These are phyloP conservation scores for Aurelia sp. DNA, from an alignment of 30 jellyfish, hydroid and myxozoan species.

Conservation along the genomic window DNA sequence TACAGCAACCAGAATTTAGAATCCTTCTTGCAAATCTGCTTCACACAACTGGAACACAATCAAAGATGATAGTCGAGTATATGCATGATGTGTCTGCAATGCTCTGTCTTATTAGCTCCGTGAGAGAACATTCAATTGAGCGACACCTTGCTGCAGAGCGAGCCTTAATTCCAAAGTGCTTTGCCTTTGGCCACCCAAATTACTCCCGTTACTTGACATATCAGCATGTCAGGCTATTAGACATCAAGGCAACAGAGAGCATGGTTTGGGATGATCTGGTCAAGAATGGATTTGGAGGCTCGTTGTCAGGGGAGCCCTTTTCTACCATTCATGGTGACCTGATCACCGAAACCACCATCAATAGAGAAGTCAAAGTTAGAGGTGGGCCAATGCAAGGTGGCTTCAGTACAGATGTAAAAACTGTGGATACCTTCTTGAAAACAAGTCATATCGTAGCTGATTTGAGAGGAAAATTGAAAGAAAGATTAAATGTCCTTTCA, in stretches of 20 bases:
- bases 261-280: slow-evolving; percentile 53
- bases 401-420: slow-evolving; percentile 34
- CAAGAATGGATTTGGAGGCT: slow-evolving; percentile 52
- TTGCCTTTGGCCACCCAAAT: slow-evolving; percentile 49
- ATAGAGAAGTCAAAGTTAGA: slow-evolving; percentile 62
- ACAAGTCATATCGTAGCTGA: slow-evolving; percentile 38
- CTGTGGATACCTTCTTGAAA: slow-evolving; percentile 40
- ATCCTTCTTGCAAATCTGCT: slow-evolving; percentile 35
- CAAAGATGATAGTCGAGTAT: slow-evolving; percentile 2
- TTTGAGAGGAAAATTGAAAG: slow-evolving; percentile 10
- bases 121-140: slow-evolving; percentile 40
- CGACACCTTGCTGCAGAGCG: slow-evolving; percentile 53
- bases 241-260: slow-evolving; percentile 9
- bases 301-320: slow-evolving; percentile 43
- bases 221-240: slow-evolving; percentile 42
- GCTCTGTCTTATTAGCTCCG: slow-evolving; percentile 1
- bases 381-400: slow-evolving; percentile 76
- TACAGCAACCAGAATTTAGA: slow-evolving; percentile 39
- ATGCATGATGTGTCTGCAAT: slow-evolving; percentile 22
- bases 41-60: slow-evolving; percentile 17
- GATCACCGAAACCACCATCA: slow-evolving; percentile 59
- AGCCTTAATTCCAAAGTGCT: slow-evolving; percentile 26
- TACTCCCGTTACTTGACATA: slow-evolving; percentile 48
- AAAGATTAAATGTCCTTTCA: slow-evolving; percentile 1
- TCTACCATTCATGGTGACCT: slow-evolving; percentile 71